Conservation (phyloP, 2,797 vertebrate species). For the Scyliorhinus canicula region DNA sequence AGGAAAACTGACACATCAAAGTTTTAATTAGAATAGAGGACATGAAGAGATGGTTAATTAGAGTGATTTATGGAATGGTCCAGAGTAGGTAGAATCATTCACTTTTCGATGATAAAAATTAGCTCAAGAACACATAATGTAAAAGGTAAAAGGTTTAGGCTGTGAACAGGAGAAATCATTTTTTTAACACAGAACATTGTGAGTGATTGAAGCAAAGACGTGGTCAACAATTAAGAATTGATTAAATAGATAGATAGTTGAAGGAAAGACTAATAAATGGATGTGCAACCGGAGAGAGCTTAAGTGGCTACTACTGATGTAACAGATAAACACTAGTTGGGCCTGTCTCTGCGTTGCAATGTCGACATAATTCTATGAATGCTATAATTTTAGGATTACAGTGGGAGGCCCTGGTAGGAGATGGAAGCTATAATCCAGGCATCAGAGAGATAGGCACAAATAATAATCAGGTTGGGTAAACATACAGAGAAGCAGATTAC, state of each 20-base stretch:
- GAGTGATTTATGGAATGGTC: background rate
- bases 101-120: background rate
- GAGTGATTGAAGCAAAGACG: background rate
- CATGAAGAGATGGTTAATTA: background rate
- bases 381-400: background rate
- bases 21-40: background rate
- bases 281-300: background rate
- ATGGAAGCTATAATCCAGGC: slow-evolving; percentile 4
- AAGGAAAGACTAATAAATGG: background rate
- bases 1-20: background rate
- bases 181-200: background rate
- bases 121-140: background rate
- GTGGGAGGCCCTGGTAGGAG: background rate
- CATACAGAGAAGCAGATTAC: background rate
- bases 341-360: background rate
- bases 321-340: background rate
- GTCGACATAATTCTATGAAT: background rate
- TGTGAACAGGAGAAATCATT: background rate
- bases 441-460: background rate
- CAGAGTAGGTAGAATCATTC: background rate
- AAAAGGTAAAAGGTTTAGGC: background rate
- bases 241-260: background rate
- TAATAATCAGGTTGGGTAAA: background rate
- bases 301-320: background rate
- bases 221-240: background rate